Conservation (phyloP, 2,888 invertebrate species). For the Marronus borbonicus region DNA sequence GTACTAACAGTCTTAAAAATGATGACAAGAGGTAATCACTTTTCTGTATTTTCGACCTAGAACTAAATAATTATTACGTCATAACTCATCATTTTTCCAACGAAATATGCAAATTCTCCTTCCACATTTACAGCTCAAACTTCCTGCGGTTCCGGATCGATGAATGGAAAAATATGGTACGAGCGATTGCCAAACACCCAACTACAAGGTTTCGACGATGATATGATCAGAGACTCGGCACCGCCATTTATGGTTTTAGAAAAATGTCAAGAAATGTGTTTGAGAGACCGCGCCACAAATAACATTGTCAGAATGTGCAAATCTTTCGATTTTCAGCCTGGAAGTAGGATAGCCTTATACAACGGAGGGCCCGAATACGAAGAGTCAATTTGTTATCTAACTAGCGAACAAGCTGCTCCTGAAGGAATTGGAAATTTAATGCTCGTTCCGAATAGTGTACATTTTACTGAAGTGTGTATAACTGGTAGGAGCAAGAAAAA, state of each 20-base stretch:
- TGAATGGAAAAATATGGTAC: constrained; percentile 85
- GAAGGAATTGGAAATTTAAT: constrained; percentile 93
- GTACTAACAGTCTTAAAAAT: constrained; percentile 87
- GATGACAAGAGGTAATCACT: constrained; percentile 80
- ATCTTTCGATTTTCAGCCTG: constrained; percentile 93
- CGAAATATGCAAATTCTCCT: neutral
- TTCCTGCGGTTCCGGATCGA: constrained; percentile 89
- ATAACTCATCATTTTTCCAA: constrained; percentile 11
- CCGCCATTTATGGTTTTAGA: constrained; percentile 91
- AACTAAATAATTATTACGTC: too few relatives aligned
- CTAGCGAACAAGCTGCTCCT: constrained; percentile 88
- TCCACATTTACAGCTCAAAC: constrained; percentile 81
- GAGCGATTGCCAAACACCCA: constrained; percentile 92
- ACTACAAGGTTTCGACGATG: constrained; percentile 90
- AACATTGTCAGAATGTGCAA: constrained; percentile 89
- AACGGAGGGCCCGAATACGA: constrained; percentile 88
- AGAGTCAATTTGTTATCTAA: constrained; percentile 90
- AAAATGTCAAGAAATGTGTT: constrained; percentile 87
- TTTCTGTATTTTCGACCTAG: constrained; percentile 52
- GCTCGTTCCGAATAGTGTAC: constrained; percentile 90
- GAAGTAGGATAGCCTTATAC: constrained; percentile 87
- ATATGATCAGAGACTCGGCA: constrained; percentile 87
- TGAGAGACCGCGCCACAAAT: constrained; percentile 85
- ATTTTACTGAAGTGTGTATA: constrained; percentile 91
- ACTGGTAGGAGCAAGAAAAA: constrained; percentile 76